Conservation (phyloP, 2,113 vertebrate genomes). For the Centropristis striata region DNA sequence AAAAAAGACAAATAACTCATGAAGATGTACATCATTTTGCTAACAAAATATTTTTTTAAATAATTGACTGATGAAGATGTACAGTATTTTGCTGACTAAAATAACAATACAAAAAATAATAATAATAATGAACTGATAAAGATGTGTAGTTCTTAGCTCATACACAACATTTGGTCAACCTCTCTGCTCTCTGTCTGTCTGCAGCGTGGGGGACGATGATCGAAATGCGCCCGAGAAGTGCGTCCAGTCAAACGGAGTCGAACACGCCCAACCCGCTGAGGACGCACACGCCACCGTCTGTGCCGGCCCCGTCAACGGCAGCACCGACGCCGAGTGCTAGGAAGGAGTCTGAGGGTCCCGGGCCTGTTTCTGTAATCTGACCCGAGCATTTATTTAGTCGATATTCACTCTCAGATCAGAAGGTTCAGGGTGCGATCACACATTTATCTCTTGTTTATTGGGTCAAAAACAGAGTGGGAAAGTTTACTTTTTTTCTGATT, state of each 20-base stretch:
- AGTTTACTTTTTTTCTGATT: conserved; percentile 15
- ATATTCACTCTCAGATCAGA: background rate
- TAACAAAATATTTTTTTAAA: too few relatives aligned
- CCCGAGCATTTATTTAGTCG: background rate
- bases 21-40: too few relatives aligned
- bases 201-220: conserved; percentile 62
- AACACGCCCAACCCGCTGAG: conserved; percentile 7
- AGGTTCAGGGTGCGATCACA: conserved; percentile 19
- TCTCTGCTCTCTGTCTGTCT: background rate
- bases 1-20: too few relatives aligned
- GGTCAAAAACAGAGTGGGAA: conserved; percentile 27
- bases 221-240: conserved; percentile 18
- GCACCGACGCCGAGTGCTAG: conserved; percentile 77
- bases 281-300: conserved; percentile 40
- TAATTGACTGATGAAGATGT: too few relatives aligned
- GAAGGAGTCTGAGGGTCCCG: conserved; percentile 31
- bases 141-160: too few relatives aligned
- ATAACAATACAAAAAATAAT: too few relatives aligned
- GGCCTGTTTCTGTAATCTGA: background rate
- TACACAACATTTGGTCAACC: background rate
- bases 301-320: conserved; percentile 49
- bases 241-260: conserved; percentile 68
- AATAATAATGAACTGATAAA: too few relatives aligned
- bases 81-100: too few relatives aligned
- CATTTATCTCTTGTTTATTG: conserved; percentile 26